Conservation (phyloP, 1,140 invertebrate species). For the Eurosta solidaginis region DNA sequence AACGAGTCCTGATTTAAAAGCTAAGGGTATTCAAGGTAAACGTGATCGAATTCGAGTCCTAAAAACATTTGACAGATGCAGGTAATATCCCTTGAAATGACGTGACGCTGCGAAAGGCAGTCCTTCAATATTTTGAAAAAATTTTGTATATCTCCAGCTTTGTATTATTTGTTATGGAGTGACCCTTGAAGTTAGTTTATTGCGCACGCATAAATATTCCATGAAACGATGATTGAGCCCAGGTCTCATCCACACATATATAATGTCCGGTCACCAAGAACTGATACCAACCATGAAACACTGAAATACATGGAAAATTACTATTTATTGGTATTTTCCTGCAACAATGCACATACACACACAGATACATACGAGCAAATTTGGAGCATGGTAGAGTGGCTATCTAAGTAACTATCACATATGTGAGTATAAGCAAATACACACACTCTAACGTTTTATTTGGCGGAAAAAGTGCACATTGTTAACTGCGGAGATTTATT, state of each 20-base stretch:
- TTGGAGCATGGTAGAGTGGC: background rate
- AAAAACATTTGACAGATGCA: too few relatives aligned
- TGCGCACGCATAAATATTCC: slow-evolving; percentile 18
- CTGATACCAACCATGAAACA: slow-evolving; percentile 31
- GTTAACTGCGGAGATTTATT: slow-evolving; percentile 37
- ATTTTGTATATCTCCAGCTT: too few relatives aligned
- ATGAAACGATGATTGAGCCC: slow-evolving; percentile 34
- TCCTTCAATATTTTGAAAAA: too few relatives aligned
- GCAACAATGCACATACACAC: background rate
- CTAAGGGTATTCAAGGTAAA: too few relatives aligned
- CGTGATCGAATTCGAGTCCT: too few relatives aligned
- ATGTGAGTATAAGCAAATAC: too few relatives aligned
- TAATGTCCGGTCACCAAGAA: background rate
- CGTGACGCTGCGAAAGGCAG: too few relatives aligned
- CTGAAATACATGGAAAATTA: slow-evolving; percentile 34
- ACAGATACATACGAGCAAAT: background rate
- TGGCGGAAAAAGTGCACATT: slow-evolving; percentile 15
- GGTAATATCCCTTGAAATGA: too few relatives aligned
- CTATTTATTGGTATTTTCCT: slow-evolving; percentile 34
- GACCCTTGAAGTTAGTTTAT: too few relatives aligned
- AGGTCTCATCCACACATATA: too few relatives aligned
- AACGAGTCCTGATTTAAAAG: too few relatives aligned
- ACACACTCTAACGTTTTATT: background rate
- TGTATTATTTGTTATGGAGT: too few relatives aligned
- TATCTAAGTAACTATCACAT: background rate